Evolutionary conservation across 2,888 invertebrate genomes (phyloP), one percentile per base, ranked within the genome.

Genomic region (Sclerodermus sp.): DNA sequence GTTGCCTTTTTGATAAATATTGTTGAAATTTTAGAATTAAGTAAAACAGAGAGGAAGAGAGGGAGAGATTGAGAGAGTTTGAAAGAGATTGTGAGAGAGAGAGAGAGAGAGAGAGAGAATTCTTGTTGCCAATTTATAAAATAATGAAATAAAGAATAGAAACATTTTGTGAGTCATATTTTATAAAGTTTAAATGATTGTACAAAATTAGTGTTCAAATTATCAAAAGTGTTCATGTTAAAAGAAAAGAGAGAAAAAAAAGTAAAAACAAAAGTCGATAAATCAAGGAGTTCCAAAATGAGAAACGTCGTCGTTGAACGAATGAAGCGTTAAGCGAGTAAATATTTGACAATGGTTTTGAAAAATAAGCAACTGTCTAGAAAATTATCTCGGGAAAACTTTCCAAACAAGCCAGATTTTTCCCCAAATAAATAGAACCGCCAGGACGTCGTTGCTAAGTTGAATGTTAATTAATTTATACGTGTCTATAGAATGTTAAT

Each of bases 191-290:
- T 56, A 51, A 41, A 46, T 55, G 45, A 53, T 58, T 54, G 57
- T 62, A 58, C 62, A 62, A 64, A 60, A 60, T 64, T 58, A 64
- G 57, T 64, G 62, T 64, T 64, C 62, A 58, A 63, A 57, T 54
- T 58, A 53, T 58, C 60, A 58, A 55, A 60, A 58, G 63, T 63
- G 58, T 63, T 63, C 60, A 58, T 58, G 58, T 52, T 17, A 42
- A 36, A 23, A 23, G 8, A 23, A 23, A 3, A 23, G 8, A 23
- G 23, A 23, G 23, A 23, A 5, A 53, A 51, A 40, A 43, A 32
- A 44, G 37, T 13, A 16, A 14, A 13, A 16, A 10, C 13, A 14
- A 44, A 36, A 17, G 50, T 49, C 49, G 12, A 38, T 47, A 40
- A 39, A 47, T 53, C 47, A 49, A 36, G 31, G 45, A 53, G 56